Evolutionary conservation across 2,888 invertebrate species (phyloP).

Genomic region (Harmothoe impar): DNA sequence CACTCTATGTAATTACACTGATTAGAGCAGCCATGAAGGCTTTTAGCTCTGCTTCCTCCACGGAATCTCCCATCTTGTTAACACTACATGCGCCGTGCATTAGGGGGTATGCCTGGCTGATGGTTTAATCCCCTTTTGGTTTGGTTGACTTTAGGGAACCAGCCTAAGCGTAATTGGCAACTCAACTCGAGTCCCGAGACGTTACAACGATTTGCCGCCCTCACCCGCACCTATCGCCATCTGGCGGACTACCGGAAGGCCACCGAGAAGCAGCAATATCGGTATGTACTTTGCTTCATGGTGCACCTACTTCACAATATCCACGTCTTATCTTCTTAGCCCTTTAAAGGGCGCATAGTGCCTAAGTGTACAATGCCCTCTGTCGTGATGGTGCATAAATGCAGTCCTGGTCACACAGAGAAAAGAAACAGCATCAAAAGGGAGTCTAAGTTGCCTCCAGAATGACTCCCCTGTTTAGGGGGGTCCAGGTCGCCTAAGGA

Average conservation of each 20-base stretch:
- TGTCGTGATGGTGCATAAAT: too few species aligned
- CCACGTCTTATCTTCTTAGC: too few species aligned
- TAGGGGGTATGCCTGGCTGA: not conserved
- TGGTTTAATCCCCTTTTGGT: not conserved
- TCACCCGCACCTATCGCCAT: slow-evolving; percentile 9
- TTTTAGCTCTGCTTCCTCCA: not conserved
- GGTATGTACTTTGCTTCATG: not conserved
- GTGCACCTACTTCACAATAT: too few species aligned
- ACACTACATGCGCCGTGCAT: slow-evolving; percentile 1
- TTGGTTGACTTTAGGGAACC: slow-evolving; percentile 43
- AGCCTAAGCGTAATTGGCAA: slow-evolving; percentile 42
- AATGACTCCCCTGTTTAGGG: too few species aligned
- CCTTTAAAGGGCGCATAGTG: too few species aligned
- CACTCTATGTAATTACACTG: slow-evolving; percentile 6
- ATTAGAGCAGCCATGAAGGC: not conserved
- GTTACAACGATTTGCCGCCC: slow-evolving; percentile 41
- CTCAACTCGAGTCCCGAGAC: slow-evolving; percentile 9
- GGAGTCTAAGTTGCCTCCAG: too few species aligned
- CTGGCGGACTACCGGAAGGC: slow-evolving; percentile 30
- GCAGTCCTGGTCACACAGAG: too few species aligned
- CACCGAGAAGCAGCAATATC: slow-evolving; percentile 33
- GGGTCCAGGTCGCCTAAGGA: too few species aligned
- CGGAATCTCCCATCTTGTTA: not conserved
- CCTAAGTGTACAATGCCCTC: too few species aligned
- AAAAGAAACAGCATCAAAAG: too few species aligned